These are phyloP conservation scores for Himalopsyche japonica DNA, from an alignment of 2,888 invertebrate genomes.

Conservation along the genomic window DNA sequence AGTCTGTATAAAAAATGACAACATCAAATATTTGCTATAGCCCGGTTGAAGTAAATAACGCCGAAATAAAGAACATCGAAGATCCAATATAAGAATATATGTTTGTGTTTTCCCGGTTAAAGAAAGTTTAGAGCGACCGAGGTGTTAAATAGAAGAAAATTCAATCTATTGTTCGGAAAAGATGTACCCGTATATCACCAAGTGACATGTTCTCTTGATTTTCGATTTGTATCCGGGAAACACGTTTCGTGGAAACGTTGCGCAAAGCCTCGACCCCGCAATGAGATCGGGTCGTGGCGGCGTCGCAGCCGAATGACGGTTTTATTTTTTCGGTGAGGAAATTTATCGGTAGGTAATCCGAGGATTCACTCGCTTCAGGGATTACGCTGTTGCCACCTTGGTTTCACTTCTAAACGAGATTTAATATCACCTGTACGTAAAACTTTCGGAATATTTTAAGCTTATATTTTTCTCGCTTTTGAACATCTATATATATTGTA, in stretches of 20 bases:
- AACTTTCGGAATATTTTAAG: background rate
- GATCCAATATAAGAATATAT: background rate
- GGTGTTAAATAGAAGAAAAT: constrained; percentile 38
- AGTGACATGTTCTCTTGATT: constrained; percentile 19
- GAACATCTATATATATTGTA: too few relatives aligned
- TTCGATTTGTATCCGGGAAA: constrained; percentile 19
- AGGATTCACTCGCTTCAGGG: constrained; percentile 20
- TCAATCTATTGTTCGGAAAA: constrained; percentile 30
- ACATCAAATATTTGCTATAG: too few relatives aligned
- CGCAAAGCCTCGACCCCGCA: background rate
- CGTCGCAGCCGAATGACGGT: constrained; percentile 17
- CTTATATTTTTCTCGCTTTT: background rate
- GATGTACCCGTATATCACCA: constrained; percentile 24
- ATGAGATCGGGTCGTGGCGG: background rate
- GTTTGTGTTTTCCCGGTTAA: background rate
- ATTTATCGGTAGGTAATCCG: constrained; percentile 38
- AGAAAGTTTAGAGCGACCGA: constrained; percentile 4
- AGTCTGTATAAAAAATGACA: too few relatives aligned
- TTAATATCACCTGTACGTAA: constrained; percentile 29
- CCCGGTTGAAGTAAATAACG: too few relatives aligned
- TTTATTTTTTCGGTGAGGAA: constrained; percentile 32
- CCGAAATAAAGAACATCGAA: background rate
- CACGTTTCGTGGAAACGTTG: constrained; percentile 9
- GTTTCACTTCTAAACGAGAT: constrained; percentile 13
- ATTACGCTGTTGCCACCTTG: constrained; percentile 4